Evolutionary conservation across 1,140 invertebrate species (phyloP), one percentile per base, ranked within the genome.

Genomic region (Pygmarrhopalites habei): DNA sequence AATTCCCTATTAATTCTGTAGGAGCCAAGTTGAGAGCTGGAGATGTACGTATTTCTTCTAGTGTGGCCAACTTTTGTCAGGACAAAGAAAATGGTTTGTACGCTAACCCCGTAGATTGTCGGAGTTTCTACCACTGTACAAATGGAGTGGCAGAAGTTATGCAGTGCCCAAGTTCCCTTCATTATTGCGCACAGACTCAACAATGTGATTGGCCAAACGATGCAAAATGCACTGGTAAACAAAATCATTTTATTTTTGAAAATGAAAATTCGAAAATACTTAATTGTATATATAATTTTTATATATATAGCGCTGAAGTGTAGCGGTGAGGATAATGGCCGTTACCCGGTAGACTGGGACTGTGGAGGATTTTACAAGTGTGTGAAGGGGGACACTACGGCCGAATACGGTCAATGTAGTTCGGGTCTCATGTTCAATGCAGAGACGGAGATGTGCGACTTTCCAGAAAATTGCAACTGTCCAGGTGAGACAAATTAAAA

Each of bases 51-150:
- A n/a, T n/a, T n/a, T n/a, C n/a, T n/a, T n/a, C n/a, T n/a, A n/a
- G n/a, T n/a, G n/a, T n/a, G n/a, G n/a, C n/a, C n/a, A n/a, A n/a
- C n/a, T n/a, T n/a, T n/a, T n/a, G n/a, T n/a, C n/a, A n/a, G n/a
- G n/a, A n/a, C n/a, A n/a, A n/a, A n/a, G n/a, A n/a, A n/a, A n/a
- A n/a, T n/a, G n/a, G n/a, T n/a, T n/a, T n/a, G n/a, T n/a, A n/a
- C n/a, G n/a, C n/a, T n/a, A n/a, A n/a, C n/a, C n/a, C n/a, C n/a
- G n/a, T n/a, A n/a, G n/a, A n/a, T n/a, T n/a, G n/a, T n/a, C n/a
- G n/a, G n/a, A 62, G 35, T 1, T 73, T 71, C 41, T 73, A 65
- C 49, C 62, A 73, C 28, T 74, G 73, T 43, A 60, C 60, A 2
- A 49, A 68, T 25, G 71, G 68, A 17, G 19, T 65, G 21, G 55